Conservation (phyloP, 2,113 vertebrate genomes). For the Micromys minutus region DNA sequence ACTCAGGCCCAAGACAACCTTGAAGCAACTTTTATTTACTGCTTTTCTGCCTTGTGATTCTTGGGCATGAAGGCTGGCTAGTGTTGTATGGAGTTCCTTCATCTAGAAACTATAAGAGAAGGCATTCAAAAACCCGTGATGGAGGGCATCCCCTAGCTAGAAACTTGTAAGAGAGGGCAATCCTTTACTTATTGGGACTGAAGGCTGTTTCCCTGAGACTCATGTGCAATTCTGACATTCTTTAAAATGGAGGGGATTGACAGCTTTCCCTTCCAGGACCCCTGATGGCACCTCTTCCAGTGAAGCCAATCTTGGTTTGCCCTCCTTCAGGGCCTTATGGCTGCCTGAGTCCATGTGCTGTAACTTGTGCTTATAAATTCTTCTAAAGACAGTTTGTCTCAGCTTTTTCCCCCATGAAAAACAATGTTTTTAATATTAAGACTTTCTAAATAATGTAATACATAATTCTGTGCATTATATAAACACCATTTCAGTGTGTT, state of each 20-base stretch:
- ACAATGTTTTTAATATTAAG: not conserved
- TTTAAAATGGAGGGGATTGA: not conserved
- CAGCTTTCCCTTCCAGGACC: not conserved
- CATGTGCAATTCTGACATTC: not conserved
- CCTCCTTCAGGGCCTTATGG: not conserved
- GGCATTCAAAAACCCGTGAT: too few relatives aligned
- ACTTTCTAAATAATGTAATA: not conserved
- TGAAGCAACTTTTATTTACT: not conserved
- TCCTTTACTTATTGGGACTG: not conserved
- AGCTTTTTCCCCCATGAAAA: not conserved
- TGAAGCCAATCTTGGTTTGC: not conserved
- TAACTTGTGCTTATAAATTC: not conserved
- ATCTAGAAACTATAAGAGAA: not conserved
- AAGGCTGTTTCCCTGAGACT: not conserved
- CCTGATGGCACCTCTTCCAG: not conserved
- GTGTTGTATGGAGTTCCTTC: not conserved
- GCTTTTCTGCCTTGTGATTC: not conserved
- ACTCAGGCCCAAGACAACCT: not conserved
- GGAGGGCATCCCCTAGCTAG: not conserved
- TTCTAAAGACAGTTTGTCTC: not conserved
- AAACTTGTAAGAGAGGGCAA: not conserved
- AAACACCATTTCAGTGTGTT: not conserved
- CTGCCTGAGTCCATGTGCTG: not conserved
- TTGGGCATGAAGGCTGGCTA: not conserved
- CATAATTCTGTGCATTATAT: not conserved